Evolutionary conservation across 2,888 invertebrate genomes (phyloP).

Genomic region (Tetramorium bicarinatum): DNA sequence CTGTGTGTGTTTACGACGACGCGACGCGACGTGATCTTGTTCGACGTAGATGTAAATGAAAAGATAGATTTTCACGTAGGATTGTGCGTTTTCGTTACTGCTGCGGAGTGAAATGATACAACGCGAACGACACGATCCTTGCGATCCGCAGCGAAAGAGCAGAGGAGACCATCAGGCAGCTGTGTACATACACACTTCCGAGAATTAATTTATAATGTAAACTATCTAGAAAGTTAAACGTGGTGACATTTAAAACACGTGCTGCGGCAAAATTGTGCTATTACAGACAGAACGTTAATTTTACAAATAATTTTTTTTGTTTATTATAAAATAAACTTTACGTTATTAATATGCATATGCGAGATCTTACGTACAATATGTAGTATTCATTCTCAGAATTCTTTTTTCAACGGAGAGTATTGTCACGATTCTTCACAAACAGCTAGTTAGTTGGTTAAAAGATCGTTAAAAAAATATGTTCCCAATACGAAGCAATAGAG

Average conservation of each 20-base stretch:
- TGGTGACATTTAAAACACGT: not conserved
- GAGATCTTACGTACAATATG: not conserved
- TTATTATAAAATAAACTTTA: not conserved
- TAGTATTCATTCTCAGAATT: not conserved
- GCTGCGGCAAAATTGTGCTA: not conserved
- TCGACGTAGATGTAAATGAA: slow-evolving; percentile 6
- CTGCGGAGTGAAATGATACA: not conserved
- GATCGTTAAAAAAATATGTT: not conserved
- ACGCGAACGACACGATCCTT: not conserved
- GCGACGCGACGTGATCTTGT: not conserved
- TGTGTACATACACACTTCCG: slow-evolving; percentile 3
- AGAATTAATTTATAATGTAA: slow-evolving; percentile 31
- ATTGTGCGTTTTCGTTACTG: not conserved
- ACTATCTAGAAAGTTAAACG: slow-evolving; percentile 19
- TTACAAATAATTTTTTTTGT: not conserved
- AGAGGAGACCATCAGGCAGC: not conserved
- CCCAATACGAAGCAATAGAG: not conserved
- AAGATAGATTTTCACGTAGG: slow-evolving; percentile 8
- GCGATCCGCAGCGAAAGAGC: not conserved
- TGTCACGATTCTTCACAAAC: not conserved
- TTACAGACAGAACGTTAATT: not conserved
- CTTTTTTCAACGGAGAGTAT: not conserved
- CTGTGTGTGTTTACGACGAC: slow-evolving; percentile 19
- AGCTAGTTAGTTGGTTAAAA: not conserved
- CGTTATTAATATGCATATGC: not conserved